Evolutionary conservation across 2,888 invertebrate genomes (phyloP).

Genomic region (Homarus gammarus): DNA sequence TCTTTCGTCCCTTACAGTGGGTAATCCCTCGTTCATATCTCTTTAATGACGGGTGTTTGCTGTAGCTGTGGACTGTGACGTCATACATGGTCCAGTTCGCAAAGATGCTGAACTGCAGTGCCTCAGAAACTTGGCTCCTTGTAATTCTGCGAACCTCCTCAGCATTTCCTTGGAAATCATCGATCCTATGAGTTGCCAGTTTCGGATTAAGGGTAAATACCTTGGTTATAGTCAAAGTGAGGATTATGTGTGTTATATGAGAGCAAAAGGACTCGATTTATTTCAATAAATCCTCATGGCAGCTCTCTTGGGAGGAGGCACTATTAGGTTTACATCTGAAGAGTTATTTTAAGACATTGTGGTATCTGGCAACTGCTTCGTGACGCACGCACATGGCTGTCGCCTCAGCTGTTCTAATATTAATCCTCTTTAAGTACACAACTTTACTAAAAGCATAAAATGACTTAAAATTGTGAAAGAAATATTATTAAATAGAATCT

Average conservation of each 20-base stretch:
- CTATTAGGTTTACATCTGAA: neutral
- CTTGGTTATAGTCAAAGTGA: no score
- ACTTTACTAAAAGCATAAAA: neutral
- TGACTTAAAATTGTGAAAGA: neutral
- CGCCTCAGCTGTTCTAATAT: neutral
- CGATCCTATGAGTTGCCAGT: slow-evolving; percentile 58
- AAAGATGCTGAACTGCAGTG: slow-evolving; percentile 46
- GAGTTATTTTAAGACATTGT: neutral
- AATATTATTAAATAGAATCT: neutral
- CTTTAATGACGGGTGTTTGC: neutral
- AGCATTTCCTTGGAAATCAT: slow-evolving; percentile 64
- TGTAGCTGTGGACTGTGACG: neutral
- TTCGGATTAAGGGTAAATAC: neutral
- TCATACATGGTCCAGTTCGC: slow-evolving; percentile 21
- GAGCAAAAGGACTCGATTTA: no score
- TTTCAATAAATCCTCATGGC: no score
- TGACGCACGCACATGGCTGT: slow-evolving; percentile 32
- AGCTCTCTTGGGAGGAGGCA: neutral
- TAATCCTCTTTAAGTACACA: neutral
- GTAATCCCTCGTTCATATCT: neutral
- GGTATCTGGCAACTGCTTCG: slow-evolving; percentile 4
- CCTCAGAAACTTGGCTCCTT: slow-evolving; percentile 51
- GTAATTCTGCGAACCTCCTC: slow-evolving; percentile 61
- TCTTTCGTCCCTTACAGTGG: neutral
- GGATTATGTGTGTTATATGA: no score